Base-by-base conservation (phyloP, 2,113 vertebrate species). In the Cyprinodon variegatus region DNA sequence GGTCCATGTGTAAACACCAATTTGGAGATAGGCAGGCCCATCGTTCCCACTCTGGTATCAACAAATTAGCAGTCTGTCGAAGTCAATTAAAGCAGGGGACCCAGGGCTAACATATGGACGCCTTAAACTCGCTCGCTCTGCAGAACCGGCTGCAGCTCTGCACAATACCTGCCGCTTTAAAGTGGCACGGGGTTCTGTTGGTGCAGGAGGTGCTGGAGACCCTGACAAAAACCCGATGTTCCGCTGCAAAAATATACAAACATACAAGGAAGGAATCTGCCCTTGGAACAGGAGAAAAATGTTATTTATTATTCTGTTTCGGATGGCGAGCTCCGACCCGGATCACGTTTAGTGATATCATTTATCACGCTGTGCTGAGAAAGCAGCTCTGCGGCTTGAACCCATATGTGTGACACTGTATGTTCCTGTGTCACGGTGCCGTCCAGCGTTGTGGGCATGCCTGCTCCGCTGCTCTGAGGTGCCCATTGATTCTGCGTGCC, bases 1-100 rank as follows among this genome's bases (percentile, higher is more conserved):
- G 97, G 97, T 98, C 98, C 94, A 92, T 95, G 94, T 95, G 92
- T 96, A 97, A 97, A 96, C 96, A 96, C 93, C 93, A 95, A 94
- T 96, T 96, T 95, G 92, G 94, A 96, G 95, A 95, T 94, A 97
- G 96, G 96, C 95, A 96, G 94, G 94, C 95, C 95, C 96, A 96
- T 96, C 86, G 86, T 94, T 97, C 94, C 94, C 88, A 90, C 93
- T 95, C 95, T 94, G 95, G 93, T 94, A 96, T 96, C 95, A 96
- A 96, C 96, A 96, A 97, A 96, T 95, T 76, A 91, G 95, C 94
- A 95, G 95, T 94, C 95, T 95, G 94, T 94, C 95, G 91, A 94
- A 96, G 93, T 95, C 95, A 95, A 96, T 95, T 95, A 95, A 94
- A 94, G 83, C 86, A 87, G 91, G 90, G 72, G 81, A 93, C 76